Conservation (phyloP, 1,140 invertebrate genomes). For the Drosophila melanogaster region DNA sequence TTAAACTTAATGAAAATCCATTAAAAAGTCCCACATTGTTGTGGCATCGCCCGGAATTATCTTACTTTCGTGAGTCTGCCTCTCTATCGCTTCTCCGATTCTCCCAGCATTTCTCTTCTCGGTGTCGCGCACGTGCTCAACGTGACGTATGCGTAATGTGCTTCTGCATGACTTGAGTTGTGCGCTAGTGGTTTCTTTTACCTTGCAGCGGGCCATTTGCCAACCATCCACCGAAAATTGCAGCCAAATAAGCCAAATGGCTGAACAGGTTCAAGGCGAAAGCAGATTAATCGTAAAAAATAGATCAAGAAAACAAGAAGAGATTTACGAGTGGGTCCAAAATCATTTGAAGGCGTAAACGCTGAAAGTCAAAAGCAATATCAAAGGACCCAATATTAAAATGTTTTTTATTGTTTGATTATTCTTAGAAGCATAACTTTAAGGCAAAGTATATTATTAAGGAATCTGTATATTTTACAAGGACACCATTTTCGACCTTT, state of each 20-base stretch:
- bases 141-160: constrained; percentile 76
- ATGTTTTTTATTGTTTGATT: too few relatives aligned
- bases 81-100: constrained; percentile 4
- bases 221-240: constrained; percentile 25
- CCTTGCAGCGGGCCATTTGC: constrained; percentile 40
- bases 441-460: neutral
- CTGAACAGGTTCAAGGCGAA: constrained; percentile 19
- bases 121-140: constrained; percentile 55
- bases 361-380: constrained; percentile 2
- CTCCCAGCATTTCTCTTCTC: constrained; percentile 8
- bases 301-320: constrained; percentile 13
- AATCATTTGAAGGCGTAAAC: neutral
- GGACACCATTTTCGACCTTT: neutral
- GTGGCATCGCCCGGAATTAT: constrained; percentile 44
- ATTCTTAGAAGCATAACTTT: too few relatives aligned
- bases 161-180: constrained; percentile 62
- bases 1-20: constrained; percentile 78
- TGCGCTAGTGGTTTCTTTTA: constrained; percentile 12
- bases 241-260: constrained; percentile 34
- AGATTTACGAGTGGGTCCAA: neutral
- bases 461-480: neutral
- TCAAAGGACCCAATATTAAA: neutral
- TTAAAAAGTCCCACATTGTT: constrained; percentile 81
- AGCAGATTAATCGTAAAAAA: constrained; percentile 1
- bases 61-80: constrained; percentile 24